Percentiles rank a stretch among this genome's conserved stretches.
Conservation (phyloP, 2,113 vertebrate genomes). For the Xyrauchen texanus region DNA sequence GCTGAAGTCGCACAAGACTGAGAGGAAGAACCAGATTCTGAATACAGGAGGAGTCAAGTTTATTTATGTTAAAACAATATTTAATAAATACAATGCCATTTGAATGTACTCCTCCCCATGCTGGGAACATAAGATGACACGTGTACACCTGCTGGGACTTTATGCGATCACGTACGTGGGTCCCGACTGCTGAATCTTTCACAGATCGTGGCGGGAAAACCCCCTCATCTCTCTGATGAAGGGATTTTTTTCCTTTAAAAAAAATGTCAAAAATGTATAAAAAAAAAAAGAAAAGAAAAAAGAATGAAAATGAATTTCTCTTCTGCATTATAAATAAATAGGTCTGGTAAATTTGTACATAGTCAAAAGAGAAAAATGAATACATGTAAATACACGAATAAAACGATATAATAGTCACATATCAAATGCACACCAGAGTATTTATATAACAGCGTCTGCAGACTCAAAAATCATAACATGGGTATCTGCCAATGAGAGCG, state of each 20-base stretch:
- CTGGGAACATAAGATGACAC: slow-evolving; percentile 63
- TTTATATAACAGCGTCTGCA: slow-evolving; percentile 40
- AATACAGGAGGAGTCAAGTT: slow-evolving; percentile 70
- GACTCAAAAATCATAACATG: not conserved
- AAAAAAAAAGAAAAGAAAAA: slow-evolving; percentile 63
- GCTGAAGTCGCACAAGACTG: not conserved
- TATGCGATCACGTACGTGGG: not conserved
- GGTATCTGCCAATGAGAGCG: slow-evolving; percentile 19
- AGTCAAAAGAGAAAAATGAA: slow-evolving; percentile 57
- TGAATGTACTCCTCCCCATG: slow-evolving; percentile 62
- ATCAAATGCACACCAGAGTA: slow-evolving; percentile 42
- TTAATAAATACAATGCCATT: slow-evolving; percentile 72
- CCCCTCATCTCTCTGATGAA: not conserved
- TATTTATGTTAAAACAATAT: slow-evolving; percentile 78
- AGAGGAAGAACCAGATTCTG: slow-evolving; percentile 31
- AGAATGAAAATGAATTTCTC: slow-evolving; percentile 60
- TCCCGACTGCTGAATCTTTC: slow-evolving; percentile 59
- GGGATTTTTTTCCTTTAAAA: slow-evolving; percentile 8
- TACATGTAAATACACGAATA: slow-evolving; percentile 47
- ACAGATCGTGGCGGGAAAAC: slow-evolving; percentile 33
- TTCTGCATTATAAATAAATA: slow-evolving; percentile 79
- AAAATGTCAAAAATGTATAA: slow-evolving; percentile 60
- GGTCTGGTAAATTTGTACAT: slow-evolving; percentile 64
- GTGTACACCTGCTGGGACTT: slow-evolving; percentile 14
- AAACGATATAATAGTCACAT: slow-evolving; percentile 61